Base-by-base conservation (phyloP, 2,113 vertebrate species). In the Sinocyclocheilus anshuiensis region DNA sequence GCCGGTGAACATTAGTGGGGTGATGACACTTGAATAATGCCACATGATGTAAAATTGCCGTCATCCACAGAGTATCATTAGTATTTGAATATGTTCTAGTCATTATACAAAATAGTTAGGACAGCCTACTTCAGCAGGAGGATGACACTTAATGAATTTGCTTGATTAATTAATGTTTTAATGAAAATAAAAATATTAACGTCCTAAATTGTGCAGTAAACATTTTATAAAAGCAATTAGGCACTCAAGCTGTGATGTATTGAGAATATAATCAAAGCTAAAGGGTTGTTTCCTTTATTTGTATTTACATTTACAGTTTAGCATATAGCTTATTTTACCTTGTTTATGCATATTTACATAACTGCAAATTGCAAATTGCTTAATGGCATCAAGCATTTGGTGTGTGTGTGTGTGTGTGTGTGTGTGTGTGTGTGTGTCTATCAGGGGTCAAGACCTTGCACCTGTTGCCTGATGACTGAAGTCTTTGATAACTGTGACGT, bases 401-500 rank as follows among this genome's bases (percentile, higher is more conserved):
- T 48, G 22, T 24, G 1, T 63, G 53, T 55, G 50, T 53, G 53
- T 55, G 50, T 53, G 50, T 50, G 48, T 50, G 48, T 72, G 24
- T 53, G 45, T 33, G 10, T 77, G 71, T 75, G 72, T 48, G 1
- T 0, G 3, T 36, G 42, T 8, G 59, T 67, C 15, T 26, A 22
- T 67, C 24, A 22, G 15, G 16, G 61, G 8, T 67, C 61, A 50
- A 18, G 4, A 29, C 79, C 16, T 67, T 67, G 63, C 45, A 71
- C 63, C 63, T 82, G 81, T 82, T 29, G 15, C n/a, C 26, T 29
- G 16, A 48, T 67, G 39, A 26, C 79, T 48, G 18, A 79, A 72
- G 22, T 83, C 84, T 77, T 79, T 85, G 24, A 39, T 77, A 81
- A 11, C 18, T 55, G 57, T 78, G 57, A 53, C 57, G 4, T 53